Base-by-base conservation (phyloP, 2,888 invertebrate species). In the Troglohyphantes excavatus region DNA sequence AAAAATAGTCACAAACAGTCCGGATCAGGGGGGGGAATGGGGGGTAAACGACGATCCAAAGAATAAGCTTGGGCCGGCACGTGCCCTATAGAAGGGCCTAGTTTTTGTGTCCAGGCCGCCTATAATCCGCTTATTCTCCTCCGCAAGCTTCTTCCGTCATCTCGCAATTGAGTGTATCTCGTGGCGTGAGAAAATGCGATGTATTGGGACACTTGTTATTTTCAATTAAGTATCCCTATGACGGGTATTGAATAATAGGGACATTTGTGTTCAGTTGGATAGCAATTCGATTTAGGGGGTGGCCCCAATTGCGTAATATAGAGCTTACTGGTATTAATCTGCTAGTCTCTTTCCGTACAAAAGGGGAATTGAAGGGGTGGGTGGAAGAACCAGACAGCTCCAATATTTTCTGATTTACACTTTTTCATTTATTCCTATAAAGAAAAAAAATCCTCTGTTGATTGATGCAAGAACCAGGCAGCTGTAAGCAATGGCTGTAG, bases 101-200 rank as follows among this genome's bases (percentile, higher is more conserved):
- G 43, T 13, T 43, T 43, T 23, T 17, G 23, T 43, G 21, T 78
- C 9, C 43, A 39, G 23, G 11, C 72, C 26, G 23, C 72, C 46
- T 72, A 33, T 70, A 78, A 72, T 72, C 72, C 72, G 72, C 72
- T 72, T 27, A 72, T 72, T 72, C 72, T 72, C 46, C 72, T 72
- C 72, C 72, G 26, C n/a, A 17, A 53, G 53, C 53, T n/a, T 17
- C 53, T 53, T 53, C 53, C 53, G 53, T 53, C 53, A n/a, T 9
- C 17, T n/a, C 5, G 13, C 53, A 53, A 53, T 53, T 53, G 53
- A 53, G 53, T 17, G n/a, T 53, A 53, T 53, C 53, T 53, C 17
- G 53, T 53, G 53, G 53, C 53, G 53, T 53, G 53, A 53, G 53
- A 53, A 53, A 53, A 53, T 53, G 53, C 5, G 53, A 53, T 1